Percentiles rank a stretch among this genome's conserved stretches.
Conservation (phyloP, 2,888 invertebrate species). For the Linnaemya vulpina region DNA sequence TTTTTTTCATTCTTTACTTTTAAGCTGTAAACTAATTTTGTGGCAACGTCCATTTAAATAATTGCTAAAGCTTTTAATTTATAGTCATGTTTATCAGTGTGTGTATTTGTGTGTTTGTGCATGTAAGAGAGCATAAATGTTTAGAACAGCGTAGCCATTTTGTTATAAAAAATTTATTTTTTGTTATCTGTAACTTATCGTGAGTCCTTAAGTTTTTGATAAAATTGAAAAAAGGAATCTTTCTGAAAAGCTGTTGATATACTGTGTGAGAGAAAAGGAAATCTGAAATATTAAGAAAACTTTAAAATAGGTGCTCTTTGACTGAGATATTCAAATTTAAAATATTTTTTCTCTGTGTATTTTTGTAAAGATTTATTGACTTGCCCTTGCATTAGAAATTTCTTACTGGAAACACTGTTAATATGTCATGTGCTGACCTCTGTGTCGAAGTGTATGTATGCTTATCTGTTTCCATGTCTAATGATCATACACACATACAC, state of each 20-base stretch:
- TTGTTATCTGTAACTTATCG: neutral
- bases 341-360: neutral
- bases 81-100: constrained; percentile 57
- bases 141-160: neutral
- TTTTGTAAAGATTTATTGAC: neutral
- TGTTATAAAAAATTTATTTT: neutral
- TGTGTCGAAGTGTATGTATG: neutral
- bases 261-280: no score
- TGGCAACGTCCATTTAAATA: constrained; percentile 77
- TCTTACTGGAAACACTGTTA: neutral
- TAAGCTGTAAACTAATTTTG: constrained; percentile 78
- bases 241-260: no score
- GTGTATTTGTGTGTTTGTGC: neutral
- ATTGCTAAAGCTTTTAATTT: constrained; percentile 79
- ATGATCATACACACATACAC: neutral
- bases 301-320: no score
- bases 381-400: neutral
- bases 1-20: constrained; percentile 42
- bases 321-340: no score
- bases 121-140: neutral
- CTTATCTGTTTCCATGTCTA: neutral
- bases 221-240: no score
- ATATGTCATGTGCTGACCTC: neutral
- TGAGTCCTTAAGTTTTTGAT: no score
- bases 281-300: no score